These are phyloP conservation scores for Caenorhabditis doughertyi DNA, from an alignment of 2,888 invertebrate genomes.

Conservation along the genomic window DNA sequence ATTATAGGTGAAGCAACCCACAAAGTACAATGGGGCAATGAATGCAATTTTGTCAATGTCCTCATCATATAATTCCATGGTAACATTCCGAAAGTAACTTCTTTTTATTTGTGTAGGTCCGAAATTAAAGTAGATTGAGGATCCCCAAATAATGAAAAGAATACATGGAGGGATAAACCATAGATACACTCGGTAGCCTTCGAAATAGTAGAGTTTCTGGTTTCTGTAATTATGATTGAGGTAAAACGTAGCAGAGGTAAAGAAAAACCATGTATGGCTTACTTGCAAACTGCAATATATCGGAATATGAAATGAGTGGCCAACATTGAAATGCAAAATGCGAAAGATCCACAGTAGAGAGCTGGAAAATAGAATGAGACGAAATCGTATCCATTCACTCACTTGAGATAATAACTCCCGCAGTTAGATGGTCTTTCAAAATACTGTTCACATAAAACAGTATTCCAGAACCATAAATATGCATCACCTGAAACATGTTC, in stretches of 20 bases:
- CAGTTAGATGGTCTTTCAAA: constrained; percentile 22
- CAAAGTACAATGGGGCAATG: constrained; percentile 36
- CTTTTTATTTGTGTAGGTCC: constrained; percentile 24
- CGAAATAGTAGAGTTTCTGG: constrained; percentile 46
- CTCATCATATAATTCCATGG: constrained; percentile 30
- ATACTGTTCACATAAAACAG: constrained; percentile 42
- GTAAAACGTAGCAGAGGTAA: neutral
- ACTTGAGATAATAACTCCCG: constrained; percentile 34
- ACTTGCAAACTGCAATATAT: constrained; percentile 50
- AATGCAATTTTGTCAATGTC: constrained; percentile 41
- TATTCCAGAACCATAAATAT: constrained; percentile 36
- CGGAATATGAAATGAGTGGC: constrained; percentile 45
- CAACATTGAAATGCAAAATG: constrained; percentile 39
- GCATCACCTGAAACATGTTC: constrained; percentile 14
- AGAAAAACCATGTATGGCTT: neutral
- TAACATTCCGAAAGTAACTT: constrained; percentile 31
- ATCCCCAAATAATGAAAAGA: constrained; percentile 33
- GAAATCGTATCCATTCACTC: neutral
- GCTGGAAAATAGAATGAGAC: constrained; percentile 4
- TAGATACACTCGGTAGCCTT: constrained; percentile 25
- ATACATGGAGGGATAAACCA: constrained; percentile 33
- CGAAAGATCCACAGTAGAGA: constrained; percentile 44
- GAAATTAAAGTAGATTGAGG: constrained; percentile 34
- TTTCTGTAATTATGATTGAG: constrained; percentile 7
- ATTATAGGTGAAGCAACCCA: neutral